Evolutionary conservation across 2,888 invertebrate genomes (phyloP), one percentile per base, ranked within the genome.

Genomic region (Drosophila birchii): DNA sequence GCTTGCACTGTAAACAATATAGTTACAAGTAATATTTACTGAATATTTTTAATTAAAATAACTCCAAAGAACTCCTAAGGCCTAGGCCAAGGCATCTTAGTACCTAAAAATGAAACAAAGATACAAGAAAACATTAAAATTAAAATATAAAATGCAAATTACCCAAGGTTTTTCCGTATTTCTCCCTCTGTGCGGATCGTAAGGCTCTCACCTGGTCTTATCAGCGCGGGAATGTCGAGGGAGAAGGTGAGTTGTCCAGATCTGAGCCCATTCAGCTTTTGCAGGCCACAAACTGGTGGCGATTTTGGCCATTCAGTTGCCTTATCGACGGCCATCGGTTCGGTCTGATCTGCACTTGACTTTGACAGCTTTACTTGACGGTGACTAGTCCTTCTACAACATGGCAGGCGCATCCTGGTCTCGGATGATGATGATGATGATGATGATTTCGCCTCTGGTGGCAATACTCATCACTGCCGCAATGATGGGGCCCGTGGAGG

Each of bases 281-380:
- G 49, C 47, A 29, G 55, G 11, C 56, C 32, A 18, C 34, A 45
- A 12, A 47, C 34, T 64, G 54, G 20, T 32, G 41, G 45, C 57
- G 44, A 39, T 36, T 58, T 55, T 38, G 58, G 58, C 41, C 66
- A 44, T 66, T 78, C 71, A 82, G 85, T 82, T 78, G 70, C 39
- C 63, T 61, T 74, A 70, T 70, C 39, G 70, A 64, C 71, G 59
- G 44, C 67, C 49, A 36, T 20, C 60, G 80, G 72, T 63, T 58
- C 68, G 82, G 54, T 69, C 9, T 36, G 34, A 55, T 63, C 43
- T 38, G 20, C 16, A 44, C 43, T 43, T 41, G 29, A 18, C 38
- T 41, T 20, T 60, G 26, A n/a, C 16, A 26, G 12, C 29, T n/a
- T 38, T n/a, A n/a, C n/a, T 26, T 29, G 4, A 8, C 11, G 29